Conservation (phyloP, 2,888 invertebrate genomes). For the Eupithecia inturbata region DNA sequence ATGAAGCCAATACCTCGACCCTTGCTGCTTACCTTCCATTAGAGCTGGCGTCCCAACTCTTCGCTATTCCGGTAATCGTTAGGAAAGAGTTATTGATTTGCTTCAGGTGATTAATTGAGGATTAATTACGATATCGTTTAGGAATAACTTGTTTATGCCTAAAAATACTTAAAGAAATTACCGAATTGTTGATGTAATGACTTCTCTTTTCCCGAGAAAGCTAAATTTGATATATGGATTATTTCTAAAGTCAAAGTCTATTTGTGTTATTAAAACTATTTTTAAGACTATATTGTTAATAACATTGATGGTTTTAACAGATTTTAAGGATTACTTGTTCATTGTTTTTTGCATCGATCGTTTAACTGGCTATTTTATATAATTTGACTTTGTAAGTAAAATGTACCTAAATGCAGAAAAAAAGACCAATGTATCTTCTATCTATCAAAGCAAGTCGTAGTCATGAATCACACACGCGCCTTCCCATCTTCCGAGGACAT, state of each 20-base stretch:
- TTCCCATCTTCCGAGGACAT: no score
- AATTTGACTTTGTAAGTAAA: neutral
- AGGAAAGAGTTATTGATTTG: conserved; percentile 75
- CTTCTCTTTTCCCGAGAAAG: neutral
- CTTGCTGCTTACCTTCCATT: conserved; percentile 53
- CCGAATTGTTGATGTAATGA: conserved; percentile 19
- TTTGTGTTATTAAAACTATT: no score
- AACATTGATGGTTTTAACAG: no score
- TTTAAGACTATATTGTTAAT: no score
- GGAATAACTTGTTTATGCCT: conserved; percentile 62
- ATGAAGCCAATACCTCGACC: conserved; percentile 46
- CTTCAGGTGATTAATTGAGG: conserved; percentile 76
- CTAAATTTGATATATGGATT: neutral
- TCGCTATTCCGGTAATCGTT: conserved; percentile 57
- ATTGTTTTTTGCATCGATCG: neutral
- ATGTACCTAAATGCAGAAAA: no score
- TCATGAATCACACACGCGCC: no score
- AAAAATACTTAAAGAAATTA: conserved; percentile 43
- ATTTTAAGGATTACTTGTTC: neutral
- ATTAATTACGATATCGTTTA: conserved; percentile 81
- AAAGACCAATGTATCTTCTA: no score
- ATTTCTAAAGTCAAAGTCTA: no score
- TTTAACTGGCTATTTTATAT: neutral
- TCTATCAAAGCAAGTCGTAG: no score
- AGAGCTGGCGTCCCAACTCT: conserved; percentile 45